Evolutionary conservation across 2,113 vertebrate genomes (phyloP).

Genomic region (Oxyruncus cristatus): DNA sequence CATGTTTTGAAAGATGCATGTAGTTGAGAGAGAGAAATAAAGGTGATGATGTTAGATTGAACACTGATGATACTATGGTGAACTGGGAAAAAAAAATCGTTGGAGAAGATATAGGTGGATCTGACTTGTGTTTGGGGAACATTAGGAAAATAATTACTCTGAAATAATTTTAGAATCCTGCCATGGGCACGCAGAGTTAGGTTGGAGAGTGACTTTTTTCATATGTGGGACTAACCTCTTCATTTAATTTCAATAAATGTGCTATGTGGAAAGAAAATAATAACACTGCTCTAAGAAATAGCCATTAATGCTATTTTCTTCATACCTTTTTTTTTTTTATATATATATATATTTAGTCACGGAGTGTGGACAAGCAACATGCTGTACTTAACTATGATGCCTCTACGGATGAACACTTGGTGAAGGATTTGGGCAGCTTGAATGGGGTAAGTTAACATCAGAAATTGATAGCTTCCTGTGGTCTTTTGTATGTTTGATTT

Average conservation of each 20-base stretch:
- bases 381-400: slow-evolving; percentile 96
- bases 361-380: slow-evolving; percentile 97
- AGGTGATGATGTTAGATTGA: not conserved
- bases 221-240: not conserved
- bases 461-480: not conserved
- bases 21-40: not conserved
- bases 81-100: not conserved
- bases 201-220: not conserved
- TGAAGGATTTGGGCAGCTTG: slow-evolving; percentile 96
- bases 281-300: not conserved
- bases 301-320: not conserved
- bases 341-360: slow-evolving; percentile 79
- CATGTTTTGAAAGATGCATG: not conserved
- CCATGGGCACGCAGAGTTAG: accelerated
- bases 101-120: not conserved
- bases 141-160: not conserved
- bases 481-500: not conserved
- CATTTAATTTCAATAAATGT: not conserved
- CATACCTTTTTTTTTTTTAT: not conserved
- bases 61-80: not conserved
- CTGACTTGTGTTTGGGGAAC: not conserved
- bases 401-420: slow-evolving; percentile 88
- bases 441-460: slow-evolving; percentile 88
- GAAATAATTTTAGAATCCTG: not conserved
- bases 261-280: not conserved